phyloP scores from a whole-genome alignment of 1,140 invertebrate species.

The Harlomillsia oculata region DNA sequence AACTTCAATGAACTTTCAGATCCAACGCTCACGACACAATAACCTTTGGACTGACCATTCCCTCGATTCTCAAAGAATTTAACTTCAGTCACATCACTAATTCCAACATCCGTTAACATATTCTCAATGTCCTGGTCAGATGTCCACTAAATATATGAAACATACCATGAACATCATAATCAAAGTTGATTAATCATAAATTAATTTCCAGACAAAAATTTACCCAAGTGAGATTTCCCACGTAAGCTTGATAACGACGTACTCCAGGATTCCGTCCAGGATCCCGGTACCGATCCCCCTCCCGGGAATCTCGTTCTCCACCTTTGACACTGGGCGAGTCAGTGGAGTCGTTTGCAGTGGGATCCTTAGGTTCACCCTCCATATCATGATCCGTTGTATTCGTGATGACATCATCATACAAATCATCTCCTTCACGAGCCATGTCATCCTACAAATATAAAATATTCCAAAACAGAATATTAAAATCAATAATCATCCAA shows the following conservation, averaged over 20 bases:
- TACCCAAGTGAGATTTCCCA: slow-evolving; percentile 81
- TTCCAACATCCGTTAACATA: slow-evolving; percentile 72
- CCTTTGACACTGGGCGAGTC: slow-evolving; percentile 24
- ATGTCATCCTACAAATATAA: slow-evolving; percentile 69
- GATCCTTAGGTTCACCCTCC: slow-evolving; percentile 35
- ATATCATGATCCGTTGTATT: slow-evolving; percentile 49
- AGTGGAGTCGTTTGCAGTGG: background rate
- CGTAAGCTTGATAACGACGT: slow-evolving; percentile 77
- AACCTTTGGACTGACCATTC: slow-evolving; percentile 98
- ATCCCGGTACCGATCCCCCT: slow-evolving; percentile 1
- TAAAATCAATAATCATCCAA: too few species aligned
- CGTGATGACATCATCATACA: slow-evolving; percentile 93
- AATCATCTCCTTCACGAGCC: slow-evolving; percentile 73
- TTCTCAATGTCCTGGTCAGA: slow-evolving; percentile 92
- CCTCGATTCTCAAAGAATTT: slow-evolving; percentile 99
- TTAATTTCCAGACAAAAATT: slow-evolving; percentile 12
- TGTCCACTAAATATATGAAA: slow-evolving; percentile 66
- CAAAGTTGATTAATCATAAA: background rate
- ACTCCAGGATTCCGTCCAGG: slow-evolving; percentile 8
- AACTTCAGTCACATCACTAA: slow-evolving; percentile 90
- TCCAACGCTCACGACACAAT: slow-evolving; percentile 81
- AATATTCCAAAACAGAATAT: too few species aligned
- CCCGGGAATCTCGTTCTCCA: background rate
- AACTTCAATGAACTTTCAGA: slow-evolving; percentile 82
- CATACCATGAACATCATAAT: slow-evolving; percentile 4